phyloP scores from a whole-genome alignment of 2,113 vertebrate genomes.

The Hoplias malabaricus region DNA sequence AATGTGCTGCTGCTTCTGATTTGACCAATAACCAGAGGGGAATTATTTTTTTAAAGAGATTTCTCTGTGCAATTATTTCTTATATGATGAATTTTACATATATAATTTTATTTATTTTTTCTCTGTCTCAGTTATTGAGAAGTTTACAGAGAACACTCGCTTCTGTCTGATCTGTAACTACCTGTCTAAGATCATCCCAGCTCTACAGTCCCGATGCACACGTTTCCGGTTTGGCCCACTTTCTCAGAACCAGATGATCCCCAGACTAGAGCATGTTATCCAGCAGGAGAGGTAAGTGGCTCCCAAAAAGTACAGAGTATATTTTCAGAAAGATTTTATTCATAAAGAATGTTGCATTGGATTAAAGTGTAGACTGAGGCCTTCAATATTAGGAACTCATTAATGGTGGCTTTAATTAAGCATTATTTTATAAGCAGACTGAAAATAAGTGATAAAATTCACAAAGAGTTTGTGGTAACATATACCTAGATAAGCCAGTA shows the following conservation, averaged over 20 bases:
- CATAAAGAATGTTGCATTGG: background rate
- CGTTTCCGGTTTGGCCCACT: conserved; percentile 94
- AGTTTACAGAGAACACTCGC: conserved; percentile 94
- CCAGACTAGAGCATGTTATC: conserved; percentile 84
- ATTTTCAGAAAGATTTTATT: background rate
- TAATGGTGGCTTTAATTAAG: too few species aligned
- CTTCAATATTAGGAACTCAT: too few species aligned
- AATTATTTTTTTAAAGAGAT: too few species aligned
- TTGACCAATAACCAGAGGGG: too few species aligned
- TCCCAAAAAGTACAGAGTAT: background rate
- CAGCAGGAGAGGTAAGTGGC: conserved; percentile 82
- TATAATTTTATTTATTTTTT: background rate
- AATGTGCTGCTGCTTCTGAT: background rate
- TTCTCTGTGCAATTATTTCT: too few species aligned
- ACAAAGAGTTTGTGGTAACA: too few species aligned
- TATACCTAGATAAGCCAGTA: background rate
- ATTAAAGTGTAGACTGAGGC: too few species aligned
- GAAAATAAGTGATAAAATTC: too few species aligned
- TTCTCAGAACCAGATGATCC: conserved; percentile 89
- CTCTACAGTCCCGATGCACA: conserved; percentile 94
- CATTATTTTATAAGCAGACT: too few species aligned
- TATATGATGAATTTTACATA: too few species aligned
- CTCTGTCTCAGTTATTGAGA: conserved; percentile 85
- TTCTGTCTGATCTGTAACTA: conserved; percentile 98
- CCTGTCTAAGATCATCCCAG: conserved; percentile 97